Conservation (phyloP, 1,140 invertebrate genomes). For the Pachyrhynchus sulphureomaculatus region DNA sequence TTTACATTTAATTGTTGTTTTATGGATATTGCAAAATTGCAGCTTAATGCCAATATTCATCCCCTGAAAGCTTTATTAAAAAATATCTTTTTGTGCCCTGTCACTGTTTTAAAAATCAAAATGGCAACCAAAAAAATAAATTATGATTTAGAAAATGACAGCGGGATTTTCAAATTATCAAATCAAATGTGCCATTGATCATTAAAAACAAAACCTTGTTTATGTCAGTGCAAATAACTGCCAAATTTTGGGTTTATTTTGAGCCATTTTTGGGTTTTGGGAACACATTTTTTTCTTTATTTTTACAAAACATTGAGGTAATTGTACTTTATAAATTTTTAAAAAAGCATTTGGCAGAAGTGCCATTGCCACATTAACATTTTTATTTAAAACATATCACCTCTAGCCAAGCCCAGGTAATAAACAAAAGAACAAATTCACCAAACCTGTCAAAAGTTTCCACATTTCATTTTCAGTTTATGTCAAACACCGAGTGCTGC, state of each 20-base stretch:
- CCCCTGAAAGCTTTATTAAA: too few species aligned
- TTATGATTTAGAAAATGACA: too few species aligned
- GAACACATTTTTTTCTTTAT: too few species aligned
- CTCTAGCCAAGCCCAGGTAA: not conserved
- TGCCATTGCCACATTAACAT: not conserved
- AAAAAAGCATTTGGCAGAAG: slow-evolving; percentile 69
- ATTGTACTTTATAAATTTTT: slow-evolving; percentile 79
- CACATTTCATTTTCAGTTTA: slow-evolving; percentile 25
- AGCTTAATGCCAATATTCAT: slow-evolving; percentile 49
- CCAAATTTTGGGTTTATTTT: too few species aligned
- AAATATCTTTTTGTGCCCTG: too few species aligned
- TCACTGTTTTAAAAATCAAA: too few species aligned
- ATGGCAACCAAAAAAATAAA: too few species aligned
- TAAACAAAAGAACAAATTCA: not conserved
- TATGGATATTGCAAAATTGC: not conserved
- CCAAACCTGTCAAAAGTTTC: not conserved
- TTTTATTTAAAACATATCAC: not conserved
- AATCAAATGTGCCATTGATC: too few species aligned
- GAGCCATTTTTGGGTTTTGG: too few species aligned
- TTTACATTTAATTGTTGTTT: not conserved
- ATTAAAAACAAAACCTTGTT: too few species aligned
- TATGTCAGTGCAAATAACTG: too few species aligned
- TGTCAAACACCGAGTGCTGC: slow-evolving; percentile 8
- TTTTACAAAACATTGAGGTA: slow-evolving; percentile 78
- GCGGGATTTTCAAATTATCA: too few species aligned